Conservation (phyloP, 1,140 invertebrate genomes). For the Diuraphis noxia region DNA sequence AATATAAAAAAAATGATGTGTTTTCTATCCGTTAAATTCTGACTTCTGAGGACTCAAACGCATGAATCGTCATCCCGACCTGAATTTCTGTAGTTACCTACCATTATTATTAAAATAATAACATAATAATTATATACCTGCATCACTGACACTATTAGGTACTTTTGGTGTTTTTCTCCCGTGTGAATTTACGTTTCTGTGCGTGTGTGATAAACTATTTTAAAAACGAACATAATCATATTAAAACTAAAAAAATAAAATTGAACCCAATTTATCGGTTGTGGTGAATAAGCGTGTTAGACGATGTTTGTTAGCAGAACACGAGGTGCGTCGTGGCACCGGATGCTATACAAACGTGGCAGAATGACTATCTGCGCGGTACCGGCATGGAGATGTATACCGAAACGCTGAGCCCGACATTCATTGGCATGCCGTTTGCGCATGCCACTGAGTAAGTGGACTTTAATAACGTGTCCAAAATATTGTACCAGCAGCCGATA, state of each 20-base stretch:
- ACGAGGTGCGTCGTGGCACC: constrained; percentile 69
- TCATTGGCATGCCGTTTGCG: constrained; percentile 99
- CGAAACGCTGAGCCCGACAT: constrained; percentile 98
- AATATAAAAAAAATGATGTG: constrained; percentile 1
- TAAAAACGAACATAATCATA: neutral
- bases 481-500: constrained; percentile 28
- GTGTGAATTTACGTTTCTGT: neutral
- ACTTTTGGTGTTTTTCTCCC: neutral
- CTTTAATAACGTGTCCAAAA: constrained; percentile 47
- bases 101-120: neutral
- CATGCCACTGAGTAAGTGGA: constrained; percentile 98
- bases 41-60: neutral
- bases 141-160: constrained; percentile 1
- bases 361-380: constrained; percentile 99
- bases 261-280: constrained; percentile 28
- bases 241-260: neutral
- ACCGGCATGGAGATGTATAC: constrained; percentile 99
- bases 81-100: neutral
- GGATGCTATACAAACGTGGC: constrained; percentile 95
- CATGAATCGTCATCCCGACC: neutral
- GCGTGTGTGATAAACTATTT: neutral
- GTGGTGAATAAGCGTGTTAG: constrained; percentile 53
- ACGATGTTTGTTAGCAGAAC: constrained; percentile 53
- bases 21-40: neutral
- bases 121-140: neutral